Conservation (phyloP, 2,113 vertebrate species). For the Prionailurus bengalensis region DNA sequence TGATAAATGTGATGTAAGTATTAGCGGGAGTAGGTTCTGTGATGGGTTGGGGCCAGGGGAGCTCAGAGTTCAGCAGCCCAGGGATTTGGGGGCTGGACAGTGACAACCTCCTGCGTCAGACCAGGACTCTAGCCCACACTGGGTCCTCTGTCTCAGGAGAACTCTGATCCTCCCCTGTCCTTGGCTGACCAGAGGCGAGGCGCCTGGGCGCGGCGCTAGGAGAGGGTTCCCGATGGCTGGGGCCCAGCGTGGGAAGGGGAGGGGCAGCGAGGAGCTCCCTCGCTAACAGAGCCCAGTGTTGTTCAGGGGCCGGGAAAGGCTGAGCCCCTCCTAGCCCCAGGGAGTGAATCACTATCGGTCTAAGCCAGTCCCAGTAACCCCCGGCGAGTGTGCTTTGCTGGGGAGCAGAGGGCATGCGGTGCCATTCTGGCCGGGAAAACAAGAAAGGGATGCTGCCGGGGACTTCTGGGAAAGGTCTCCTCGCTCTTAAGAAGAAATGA, state of each 20-base stretch:
- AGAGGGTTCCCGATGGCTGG: background rate
- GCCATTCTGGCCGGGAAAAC: background rate
- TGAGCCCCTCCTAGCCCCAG: background rate
- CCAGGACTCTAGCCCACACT: background rate
- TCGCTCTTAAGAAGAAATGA: constrained; percentile 32
- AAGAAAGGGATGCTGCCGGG: background rate
- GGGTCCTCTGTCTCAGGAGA: constrained; percentile 30
- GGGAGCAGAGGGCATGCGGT: background rate
- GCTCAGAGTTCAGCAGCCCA: background rate
- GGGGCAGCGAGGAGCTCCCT: background rate
- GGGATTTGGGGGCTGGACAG: background rate
- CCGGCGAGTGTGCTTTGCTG: background rate
- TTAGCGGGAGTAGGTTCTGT: background rate
- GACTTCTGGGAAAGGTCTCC: background rate
- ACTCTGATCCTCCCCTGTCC: background rate
- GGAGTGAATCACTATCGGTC: background rate
- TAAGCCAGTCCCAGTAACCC: background rate
- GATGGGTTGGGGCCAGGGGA: background rate
- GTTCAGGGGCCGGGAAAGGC: background rate
- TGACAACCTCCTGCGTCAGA: background rate
- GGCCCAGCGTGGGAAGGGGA: background rate
- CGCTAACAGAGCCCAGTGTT: background rate
- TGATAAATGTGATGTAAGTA: rapidly evolving
- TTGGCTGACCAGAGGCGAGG: constrained; percentile 18
- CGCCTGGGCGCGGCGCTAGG: background rate